A percentile compares a stretch with the other conserved stretches of the same genome.
These are phyloP conservation scores for Phrynocephalus versicolor DNA, from an alignment of 2,113 vertebrate species.

Conservation along the genomic window DNA sequence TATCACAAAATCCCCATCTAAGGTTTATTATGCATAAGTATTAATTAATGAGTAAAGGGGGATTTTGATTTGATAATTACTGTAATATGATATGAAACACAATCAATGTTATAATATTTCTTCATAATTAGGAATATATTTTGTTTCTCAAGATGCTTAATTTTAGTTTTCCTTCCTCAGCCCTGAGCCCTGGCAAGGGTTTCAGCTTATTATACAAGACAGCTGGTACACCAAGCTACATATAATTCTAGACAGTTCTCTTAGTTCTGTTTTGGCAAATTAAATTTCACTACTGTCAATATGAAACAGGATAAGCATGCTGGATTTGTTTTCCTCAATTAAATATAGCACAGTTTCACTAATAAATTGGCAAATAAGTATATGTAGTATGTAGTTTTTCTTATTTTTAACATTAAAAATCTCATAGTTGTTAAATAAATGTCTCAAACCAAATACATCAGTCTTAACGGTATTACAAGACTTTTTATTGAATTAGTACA, in stretches of 20 bases:
- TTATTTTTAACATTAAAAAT: neutral
- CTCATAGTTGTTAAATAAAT: neutral
- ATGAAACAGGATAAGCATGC: neutral
- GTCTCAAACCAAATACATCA: neutral
- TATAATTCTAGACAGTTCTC: conserved; percentile 17
- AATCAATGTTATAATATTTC: conserved; percentile 7
- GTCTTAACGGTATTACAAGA: neutral
- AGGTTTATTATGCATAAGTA: neutral
- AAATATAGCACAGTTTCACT: neutral
- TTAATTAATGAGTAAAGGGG: neutral
- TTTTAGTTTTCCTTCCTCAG: conserved; percentile 13
- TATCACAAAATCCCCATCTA: neutral
- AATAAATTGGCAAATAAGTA: neutral
- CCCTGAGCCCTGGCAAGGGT: conserved; percentile 1
- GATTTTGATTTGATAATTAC: neutral
- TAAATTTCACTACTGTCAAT: conserved; percentile 5
- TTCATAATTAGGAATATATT: neutral
- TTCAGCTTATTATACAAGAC: conserved; percentile 17
- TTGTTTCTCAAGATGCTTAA: conserved; percentile 6
- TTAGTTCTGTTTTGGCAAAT: conserved; percentile 24
- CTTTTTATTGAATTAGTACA: neutral
- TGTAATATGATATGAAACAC: neutral
- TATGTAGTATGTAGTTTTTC: neutral
- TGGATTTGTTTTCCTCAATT: neutral
- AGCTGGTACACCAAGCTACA: conserved; percentile 11